These are phyloP conservation scores for Hemaris fuciformis DNA, from an alignment of 2,888 invertebrate species.

Conservation along the genomic window DNA sequence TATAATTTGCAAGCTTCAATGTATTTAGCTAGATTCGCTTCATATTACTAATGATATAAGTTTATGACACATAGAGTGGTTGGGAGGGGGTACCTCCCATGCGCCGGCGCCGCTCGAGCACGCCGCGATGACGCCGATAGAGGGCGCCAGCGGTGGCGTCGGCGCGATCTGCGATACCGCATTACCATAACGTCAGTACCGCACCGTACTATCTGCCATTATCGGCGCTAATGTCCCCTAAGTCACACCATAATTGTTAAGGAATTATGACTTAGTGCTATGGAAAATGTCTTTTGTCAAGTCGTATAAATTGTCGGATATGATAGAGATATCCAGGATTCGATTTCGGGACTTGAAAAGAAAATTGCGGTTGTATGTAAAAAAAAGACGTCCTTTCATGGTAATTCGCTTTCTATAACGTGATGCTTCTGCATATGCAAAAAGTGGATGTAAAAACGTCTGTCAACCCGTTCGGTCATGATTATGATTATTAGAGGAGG, in stretches of 20 bases:
- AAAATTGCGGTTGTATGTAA: no score
- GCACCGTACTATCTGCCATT: slow-evolving; percentile 44
- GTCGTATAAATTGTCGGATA: no score
- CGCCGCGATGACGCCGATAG: slow-evolving; percentile 63
- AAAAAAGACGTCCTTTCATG: no score
- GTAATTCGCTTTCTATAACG: no score
- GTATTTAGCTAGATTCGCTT: not conserved
- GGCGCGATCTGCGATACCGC: slow-evolving; percentile 66
- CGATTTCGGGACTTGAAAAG: no score
- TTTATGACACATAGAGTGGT: not conserved
- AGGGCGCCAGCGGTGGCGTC: slow-evolving; percentile 50
- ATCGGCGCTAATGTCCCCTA: slow-evolving; percentile 39
- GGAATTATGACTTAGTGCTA: not conserved
- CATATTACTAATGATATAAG: not conserved
- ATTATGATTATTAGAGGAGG: no score
- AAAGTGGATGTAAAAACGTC: no score
- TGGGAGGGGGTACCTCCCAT: slow-evolving; percentile 12
- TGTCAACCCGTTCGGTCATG: no score
- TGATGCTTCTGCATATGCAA: no score
- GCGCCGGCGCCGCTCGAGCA: slow-evolving; percentile 52
- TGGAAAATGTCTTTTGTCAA: no score
- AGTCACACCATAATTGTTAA: not conserved
- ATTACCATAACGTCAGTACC: slow-evolving; percentile 71
- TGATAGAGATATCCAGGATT: no score
- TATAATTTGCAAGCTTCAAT: no score